Percentiles rank a stretch among this genome's conserved stretches.
These are phyloP conservation scores for Calameuta pallipes DNA, from an alignment of 2,888 invertebrate genomes.

Conservation along the genomic window DNA sequence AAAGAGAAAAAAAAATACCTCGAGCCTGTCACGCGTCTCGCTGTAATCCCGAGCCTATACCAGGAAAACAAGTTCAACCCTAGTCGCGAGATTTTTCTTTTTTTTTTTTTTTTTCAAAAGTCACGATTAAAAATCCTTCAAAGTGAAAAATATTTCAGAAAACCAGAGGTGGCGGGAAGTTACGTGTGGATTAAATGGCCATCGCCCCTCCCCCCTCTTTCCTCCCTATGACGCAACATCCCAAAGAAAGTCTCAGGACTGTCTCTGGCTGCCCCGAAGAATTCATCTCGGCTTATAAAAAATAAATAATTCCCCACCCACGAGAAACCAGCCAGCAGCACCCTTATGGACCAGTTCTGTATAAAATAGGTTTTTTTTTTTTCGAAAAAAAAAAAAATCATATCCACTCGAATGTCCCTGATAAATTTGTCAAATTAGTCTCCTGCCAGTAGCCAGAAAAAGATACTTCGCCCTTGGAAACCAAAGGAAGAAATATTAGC, in stretches of 20 bases:
- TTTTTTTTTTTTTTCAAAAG: not conserved
- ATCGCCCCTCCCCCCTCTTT: too few relatives aligned
- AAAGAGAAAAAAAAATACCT: not conserved
- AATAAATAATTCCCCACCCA: not conserved
- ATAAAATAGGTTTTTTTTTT: not conserved
- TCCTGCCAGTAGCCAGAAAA: not conserved
- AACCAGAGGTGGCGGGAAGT: not conserved
- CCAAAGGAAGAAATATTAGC: not conserved
- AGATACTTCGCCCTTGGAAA: not conserved
- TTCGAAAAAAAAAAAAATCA: not conserved
- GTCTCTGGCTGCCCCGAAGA: not conserved
- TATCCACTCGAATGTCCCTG: not conserved
- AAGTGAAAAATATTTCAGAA: constrained; percentile 13
- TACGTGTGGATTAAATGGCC: not conserved
- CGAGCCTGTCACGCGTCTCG: not conserved
- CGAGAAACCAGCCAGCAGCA: too few relatives aligned
- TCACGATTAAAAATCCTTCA: not conserved
- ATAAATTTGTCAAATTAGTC: not conserved
- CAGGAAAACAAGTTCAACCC: not conserved
- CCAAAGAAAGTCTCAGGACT: not conserved
- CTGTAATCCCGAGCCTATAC: not conserved
- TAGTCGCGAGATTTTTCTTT: not conserved
- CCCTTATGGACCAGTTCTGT: not conserved
- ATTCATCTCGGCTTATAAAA: not conserved
- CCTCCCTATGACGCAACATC: not conserved